Percentiles rank a stretch among this genome's conserved stretches.
Conservation (phyloP, 1,140 invertebrate genomes). For the Meteorus sp. region DNA sequence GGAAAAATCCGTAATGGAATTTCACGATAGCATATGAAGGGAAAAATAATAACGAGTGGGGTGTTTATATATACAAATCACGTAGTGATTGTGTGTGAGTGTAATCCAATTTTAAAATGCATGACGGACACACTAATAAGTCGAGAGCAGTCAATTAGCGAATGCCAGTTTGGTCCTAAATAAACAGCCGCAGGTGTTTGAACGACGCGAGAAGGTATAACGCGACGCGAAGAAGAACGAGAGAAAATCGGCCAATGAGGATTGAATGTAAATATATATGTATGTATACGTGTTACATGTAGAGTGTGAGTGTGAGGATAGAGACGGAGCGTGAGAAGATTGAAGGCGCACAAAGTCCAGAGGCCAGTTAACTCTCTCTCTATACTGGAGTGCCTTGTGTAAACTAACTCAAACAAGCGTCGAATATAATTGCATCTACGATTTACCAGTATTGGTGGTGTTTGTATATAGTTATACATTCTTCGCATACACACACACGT, state of each 20-base stretch:
- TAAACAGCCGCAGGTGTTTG: slow-evolving; percentile 53
- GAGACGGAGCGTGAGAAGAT: not conserved
- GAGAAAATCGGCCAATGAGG: slow-evolving; percentile 1
- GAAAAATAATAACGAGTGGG: too few species aligned
- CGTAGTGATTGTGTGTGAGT: not conserved
- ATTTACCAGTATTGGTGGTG: not conserved
- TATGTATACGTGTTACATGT: not conserved
- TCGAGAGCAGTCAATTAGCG: slow-evolving; percentile 51
- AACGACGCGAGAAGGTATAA: slow-evolving; percentile 35
- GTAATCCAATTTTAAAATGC: slow-evolving; percentile 42
- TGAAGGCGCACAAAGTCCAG: slow-evolving; percentile 10
- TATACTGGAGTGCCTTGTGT: too few species aligned
- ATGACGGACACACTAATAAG: slow-evolving; percentile 49
- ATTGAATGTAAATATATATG: not conserved
- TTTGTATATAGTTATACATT: too few species aligned
- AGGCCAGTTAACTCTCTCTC: slow-evolving; percentile 18
- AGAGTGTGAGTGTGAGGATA: too few species aligned
- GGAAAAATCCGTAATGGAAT: not conserved
- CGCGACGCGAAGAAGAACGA: slow-evolving; percentile 3
- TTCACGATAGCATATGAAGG: not conserved
- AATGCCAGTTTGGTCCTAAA: slow-evolving; percentile 41
- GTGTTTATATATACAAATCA: not conserved
- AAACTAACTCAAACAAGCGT: slow-evolving; percentile 14
- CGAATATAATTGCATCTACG: not conserved
- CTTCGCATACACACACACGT: not conserved